phyloP scores from a whole-genome alignment of 2,797 vertebrate genomes.

The Leucoraja ocellata region DNA sequence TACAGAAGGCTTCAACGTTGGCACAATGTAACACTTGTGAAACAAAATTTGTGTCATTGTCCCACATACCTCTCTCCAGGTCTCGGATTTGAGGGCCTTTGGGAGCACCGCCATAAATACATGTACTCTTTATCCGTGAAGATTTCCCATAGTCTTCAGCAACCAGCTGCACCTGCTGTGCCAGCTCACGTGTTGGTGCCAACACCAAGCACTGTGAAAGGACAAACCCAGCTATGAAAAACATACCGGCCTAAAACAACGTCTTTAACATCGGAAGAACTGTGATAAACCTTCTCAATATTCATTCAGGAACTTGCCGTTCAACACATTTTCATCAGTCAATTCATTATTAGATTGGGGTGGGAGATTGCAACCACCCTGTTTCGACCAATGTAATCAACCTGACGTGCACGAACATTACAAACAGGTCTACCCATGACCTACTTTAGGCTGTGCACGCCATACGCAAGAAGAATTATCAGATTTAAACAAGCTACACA shows the following conservation, averaged over 20 bases:
- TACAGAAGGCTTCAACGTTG: background rate
- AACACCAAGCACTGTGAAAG: conserved; percentile 78
- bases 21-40: background rate
- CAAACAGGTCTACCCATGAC: too few species aligned
- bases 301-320: too few species aligned
- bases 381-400: too few species aligned
- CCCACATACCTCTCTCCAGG: conserved; percentile 82
- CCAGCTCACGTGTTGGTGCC: conserved; percentile 90
- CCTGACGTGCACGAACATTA: too few species aligned
- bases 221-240: background rate
- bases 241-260: background rate
- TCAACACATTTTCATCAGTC: too few species aligned
- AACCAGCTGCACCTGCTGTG: conserved; percentile 95
- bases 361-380: too few species aligned
- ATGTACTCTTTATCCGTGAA: conserved; percentile 92
- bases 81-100: conserved; percentile 91
- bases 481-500: too few species aligned
- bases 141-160: conserved; percentile 87
- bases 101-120: conserved; percentile 86
- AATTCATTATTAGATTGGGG: too few species aligned
- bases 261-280: background rate
- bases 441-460: too few species aligned
- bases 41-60: background rate
- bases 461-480: too few species aligned
- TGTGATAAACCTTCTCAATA: background rate